Evolutionary conservation across 2,797 vertebrate species (phyloP), one percentile per base, ranked within the genome.

Genomic region (Etheostoma nigrum): DNA sequence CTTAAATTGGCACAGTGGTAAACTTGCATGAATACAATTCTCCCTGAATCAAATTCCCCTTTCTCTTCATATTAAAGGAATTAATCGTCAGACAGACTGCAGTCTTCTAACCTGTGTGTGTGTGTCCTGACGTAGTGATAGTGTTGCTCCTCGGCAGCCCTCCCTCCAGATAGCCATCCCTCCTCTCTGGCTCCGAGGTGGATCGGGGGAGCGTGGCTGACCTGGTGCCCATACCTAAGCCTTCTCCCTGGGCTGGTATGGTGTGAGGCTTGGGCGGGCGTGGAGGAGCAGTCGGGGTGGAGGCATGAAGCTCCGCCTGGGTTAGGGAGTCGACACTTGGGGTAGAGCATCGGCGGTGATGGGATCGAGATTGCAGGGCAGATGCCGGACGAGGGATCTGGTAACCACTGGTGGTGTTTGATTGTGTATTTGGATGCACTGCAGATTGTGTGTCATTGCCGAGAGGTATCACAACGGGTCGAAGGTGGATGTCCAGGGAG

Each of bases 401-500:
- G 74, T 93, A 93, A 8, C 84, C 75, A 0, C 86, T 74, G 36
- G n/a, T 48, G 49, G 36, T 27, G 33, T n/a, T 4, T 0, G 71
- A 66, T 23, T 44, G 69, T 0, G 8, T 9, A 1, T 21, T 30
- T 13, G 55, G 68, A 9, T 71, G 65, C 52, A 55, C 1, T 8
- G 23, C 21, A 15, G 60, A 4, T 67, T 15, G 76, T 1, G 25
- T 2, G 0, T 88, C 79, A 1, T 83, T 82, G 1, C 5, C 2
- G 5, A 79, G 72, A 0, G 87, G 58, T 1, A 85, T 75, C 0
- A 23, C 76, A 54, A 86, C 69, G 0, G 91, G 85, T 16, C 83
- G 81, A 51, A 92, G 82, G 74, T 89, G 86, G 75, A 92, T 80
- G 48, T 94, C 91, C 55, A 94, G 36, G 4, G 93, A 94, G 78